phyloP scores from a whole-genome alignment of 2,888 invertebrate genomes.

The Anarsia innoxiella region DNA sequence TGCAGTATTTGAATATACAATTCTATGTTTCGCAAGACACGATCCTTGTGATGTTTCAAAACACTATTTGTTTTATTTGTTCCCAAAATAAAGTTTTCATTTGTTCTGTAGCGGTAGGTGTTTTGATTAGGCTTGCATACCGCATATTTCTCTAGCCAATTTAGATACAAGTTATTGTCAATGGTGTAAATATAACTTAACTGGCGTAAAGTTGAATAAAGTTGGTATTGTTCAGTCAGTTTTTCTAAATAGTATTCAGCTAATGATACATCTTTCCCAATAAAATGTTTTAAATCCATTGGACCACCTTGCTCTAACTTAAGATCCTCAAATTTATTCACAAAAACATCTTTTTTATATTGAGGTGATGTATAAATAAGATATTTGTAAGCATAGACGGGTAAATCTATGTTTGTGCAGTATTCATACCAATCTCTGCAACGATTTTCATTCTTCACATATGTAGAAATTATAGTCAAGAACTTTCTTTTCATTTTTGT shows the following conservation, averaged over 20 bases:
- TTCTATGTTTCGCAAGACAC: not conserved
- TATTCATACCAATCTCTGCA: constrained; percentile 36
- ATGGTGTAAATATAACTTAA: constrained; percentile 26
- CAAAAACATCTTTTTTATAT: constrained; percentile 34
- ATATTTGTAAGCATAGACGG: constrained; percentile 37
- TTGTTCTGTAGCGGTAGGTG: too few relatives aligned
- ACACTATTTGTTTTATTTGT: constrained; percentile 29
- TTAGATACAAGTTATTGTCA: constrained; percentile 24
- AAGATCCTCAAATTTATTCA: constrained; percentile 13
- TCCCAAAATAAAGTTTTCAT: not conserved
- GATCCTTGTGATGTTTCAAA: constrained; percentile 28
- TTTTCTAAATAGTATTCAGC: constrained; percentile 23
- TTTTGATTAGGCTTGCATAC: not conserved
- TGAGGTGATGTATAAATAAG: constrained; percentile 32
- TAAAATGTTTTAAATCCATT: constrained; percentile 23
- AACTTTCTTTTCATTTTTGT: constrained; percentile 45
- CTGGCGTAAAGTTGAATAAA: not conserved
- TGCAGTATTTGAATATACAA: not conserved
- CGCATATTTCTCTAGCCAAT: constrained; percentile 25
- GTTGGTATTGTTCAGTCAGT: not conserved
- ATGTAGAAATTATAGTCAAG: constrained; percentile 28
- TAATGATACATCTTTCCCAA: constrained; percentile 34
- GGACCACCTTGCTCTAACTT: constrained; percentile 6
- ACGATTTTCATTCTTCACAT: constrained; percentile 32
- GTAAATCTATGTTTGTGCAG: constrained; percentile 27